Evolutionary conservation across 2,888 invertebrate species (phyloP).

Genomic region (Rhagonycha fulva): DNA sequence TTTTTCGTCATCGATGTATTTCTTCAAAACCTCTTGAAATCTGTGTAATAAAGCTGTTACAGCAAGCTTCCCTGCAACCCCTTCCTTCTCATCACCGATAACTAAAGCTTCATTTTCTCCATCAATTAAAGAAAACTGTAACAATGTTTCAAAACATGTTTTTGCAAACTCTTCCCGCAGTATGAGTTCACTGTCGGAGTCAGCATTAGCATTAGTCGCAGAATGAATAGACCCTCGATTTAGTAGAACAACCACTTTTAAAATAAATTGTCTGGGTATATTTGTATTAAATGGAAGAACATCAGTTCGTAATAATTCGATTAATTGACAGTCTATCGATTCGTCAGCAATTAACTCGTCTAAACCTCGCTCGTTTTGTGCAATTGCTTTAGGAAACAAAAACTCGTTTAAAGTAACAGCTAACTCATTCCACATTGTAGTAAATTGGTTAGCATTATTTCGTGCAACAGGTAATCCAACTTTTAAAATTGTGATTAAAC

Average conservation of each 20-base stretch:
- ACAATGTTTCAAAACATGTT: conserved; percentile 92
- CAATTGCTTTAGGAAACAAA: conserved; percentile 76
- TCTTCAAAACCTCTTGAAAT: conserved; percentile 89
- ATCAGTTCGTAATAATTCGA: conserved; percentile 80
- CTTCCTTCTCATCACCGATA: conserved; percentile 58
- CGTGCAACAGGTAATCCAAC: conserved; percentile 88
- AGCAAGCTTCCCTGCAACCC: conserved; percentile 75
- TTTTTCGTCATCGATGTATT: conserved; percentile 83
- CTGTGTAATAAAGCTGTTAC: conserved; percentile 90
- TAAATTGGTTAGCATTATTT: conserved; percentile 72
- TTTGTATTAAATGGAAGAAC: conserved; percentile 78
- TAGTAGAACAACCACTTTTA: conserved; percentile 80
- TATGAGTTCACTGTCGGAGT: conserved; percentile 78
- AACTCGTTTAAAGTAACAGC: conserved; percentile 88
- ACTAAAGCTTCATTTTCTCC: conserved; percentile 61
- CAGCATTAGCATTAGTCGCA: conserved; percentile 68
- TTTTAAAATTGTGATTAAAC: conserved; percentile 76
- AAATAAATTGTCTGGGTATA: conserved; percentile 80
- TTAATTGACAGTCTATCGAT: conserved; percentile 81
- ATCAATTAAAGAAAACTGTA: conserved; percentile 89
- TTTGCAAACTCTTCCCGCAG: conserved; percentile 95
- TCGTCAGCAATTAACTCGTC: conserved; percentile 70
- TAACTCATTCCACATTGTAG: conserved; percentile 84
- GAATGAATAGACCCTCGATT: conserved; percentile 87
- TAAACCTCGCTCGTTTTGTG: conserved; percentile 61